phyloP scores from a whole-genome alignment of 2,888 invertebrate genomes.

The Trichopoda pennipes region DNA sequence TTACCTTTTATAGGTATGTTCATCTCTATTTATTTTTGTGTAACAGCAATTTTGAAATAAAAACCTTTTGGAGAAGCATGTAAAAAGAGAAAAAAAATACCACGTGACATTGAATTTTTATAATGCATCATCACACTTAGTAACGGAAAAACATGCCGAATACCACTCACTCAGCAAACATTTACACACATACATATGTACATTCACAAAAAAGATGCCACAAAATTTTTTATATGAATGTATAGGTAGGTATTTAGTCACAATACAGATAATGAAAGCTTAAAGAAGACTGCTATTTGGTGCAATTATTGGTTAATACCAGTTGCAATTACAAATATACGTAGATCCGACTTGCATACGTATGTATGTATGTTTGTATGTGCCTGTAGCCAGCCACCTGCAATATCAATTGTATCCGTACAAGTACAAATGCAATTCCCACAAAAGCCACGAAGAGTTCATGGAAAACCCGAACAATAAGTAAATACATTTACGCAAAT shows the following conservation, averaged over 20 bases:
- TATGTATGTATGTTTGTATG: too few species aligned
- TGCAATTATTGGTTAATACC: conserved; percentile 16
- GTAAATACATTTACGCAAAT: conserved; percentile 19
- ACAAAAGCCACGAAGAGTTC: conserved; percentile 48
- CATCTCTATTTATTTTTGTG: not conserved
- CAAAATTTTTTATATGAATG: not conserved
- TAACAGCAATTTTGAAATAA: conserved; percentile 39
- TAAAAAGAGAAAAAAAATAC: conserved; percentile 39
- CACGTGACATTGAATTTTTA: conserved; percentile 65
- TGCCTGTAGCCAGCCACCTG: not conserved
- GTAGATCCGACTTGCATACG: not conserved
- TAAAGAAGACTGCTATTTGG: conserved; percentile 10
- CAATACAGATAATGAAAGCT: not conserved
- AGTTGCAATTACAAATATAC: conserved; percentile 11
- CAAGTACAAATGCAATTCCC: conserved; percentile 29
- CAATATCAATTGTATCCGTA: conserved; percentile 7
- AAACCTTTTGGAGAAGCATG: conserved; percentile 43
- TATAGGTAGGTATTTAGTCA: not conserved
- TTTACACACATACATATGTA: not conserved
- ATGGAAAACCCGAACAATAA: conserved; percentile 39
- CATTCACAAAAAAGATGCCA: not conserved
- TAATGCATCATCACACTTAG: conserved; percentile 57
- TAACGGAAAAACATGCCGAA: conserved; percentile 47
- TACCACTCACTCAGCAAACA: conserved; percentile 1
- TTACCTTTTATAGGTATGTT: too few species aligned